phyloP scores from a whole-genome alignment of 2,797 vertebrate species.

The Urosaurus nigricauda region DNA sequence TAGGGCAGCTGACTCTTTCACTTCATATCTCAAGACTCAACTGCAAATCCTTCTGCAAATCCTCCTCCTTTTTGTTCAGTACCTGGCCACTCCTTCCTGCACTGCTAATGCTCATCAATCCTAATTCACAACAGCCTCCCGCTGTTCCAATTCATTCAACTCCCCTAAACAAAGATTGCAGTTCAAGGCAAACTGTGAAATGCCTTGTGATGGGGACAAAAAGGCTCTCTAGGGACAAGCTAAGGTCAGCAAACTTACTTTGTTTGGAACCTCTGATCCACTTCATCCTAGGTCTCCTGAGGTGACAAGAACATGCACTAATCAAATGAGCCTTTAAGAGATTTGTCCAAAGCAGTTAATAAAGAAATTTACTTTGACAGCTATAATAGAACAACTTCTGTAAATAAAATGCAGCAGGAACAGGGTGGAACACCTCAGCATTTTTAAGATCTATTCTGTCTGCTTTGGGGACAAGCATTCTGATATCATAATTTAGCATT shows the following conservation, averaged over 20 bases:
- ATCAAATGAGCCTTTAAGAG: conserved; percentile 42
- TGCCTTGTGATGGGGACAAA: conserved; percentile 33
- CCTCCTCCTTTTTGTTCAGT: conserved; percentile 41
- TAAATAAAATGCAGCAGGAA: conserved; percentile 6
- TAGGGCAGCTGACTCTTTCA: background rate
- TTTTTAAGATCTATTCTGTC: conserved; percentile 32
- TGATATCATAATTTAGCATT: background rate
- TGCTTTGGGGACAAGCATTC: background rate
- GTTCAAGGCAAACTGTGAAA: conserved; percentile 49
- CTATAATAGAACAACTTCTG: conserved; percentile 16
- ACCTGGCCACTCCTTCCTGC: conserved; percentile 22
- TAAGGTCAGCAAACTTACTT: conserved; percentile 34
- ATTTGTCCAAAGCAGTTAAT: conserved; percentile 30
- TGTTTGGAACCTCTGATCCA: conserved; percentile 10
- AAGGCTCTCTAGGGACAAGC: conserved; percentile 42
- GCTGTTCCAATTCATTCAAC: conserved; percentile 59
- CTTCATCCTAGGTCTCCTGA: conserved; percentile 33
- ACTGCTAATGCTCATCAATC: conserved; percentile 47
- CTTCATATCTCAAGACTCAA: conserved; percentile 5
- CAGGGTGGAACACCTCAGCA: background rate
- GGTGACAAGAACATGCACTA: conserved; percentile 15
- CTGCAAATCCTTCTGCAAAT: conserved; percentile 4
- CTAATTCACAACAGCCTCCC: conserved; percentile 48
- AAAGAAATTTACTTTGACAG: conserved; percentile 32
- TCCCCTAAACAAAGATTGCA: conserved; percentile 46